Evolutionary conservation across 1,140 invertebrate genomes (phyloP), one percentile per base, ranked within the genome.

Genomic region (Drosophila miranda): DNA sequence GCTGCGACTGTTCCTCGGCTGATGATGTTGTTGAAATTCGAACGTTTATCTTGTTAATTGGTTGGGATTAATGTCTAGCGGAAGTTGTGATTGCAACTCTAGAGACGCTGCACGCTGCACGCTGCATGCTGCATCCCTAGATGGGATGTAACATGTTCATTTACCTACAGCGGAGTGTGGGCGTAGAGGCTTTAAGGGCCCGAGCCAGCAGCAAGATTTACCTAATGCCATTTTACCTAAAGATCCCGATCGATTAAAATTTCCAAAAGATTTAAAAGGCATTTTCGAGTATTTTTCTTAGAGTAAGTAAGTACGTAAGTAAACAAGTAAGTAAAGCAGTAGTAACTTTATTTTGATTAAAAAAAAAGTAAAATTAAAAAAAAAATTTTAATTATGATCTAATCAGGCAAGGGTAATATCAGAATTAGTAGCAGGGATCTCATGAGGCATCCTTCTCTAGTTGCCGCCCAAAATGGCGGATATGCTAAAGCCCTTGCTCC

Each of bases 31-130:
- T 86, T 76, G 81, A 86, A 86, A 86, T 73, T 84, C 78, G 76
- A 86, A 75, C 82, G 81, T 86, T 86, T 86, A 87, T 81, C 82
- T 86, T 87, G 82, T 87, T 81, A 86, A 87, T 86, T 86, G 82
- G 61, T 78, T 81, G 78, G 82, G 82, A 86, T 86, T 87, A 86
- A 86, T 87, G 81, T 87, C 78, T 78, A 66, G 82, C 81, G 81
- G 81, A 86, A 86, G 81, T 86, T 81, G 81, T 86, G 81, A 86
- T 86, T 87, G 80, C 53, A 56, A 46, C 49, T 63, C 54, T 38
- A 11, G 51, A 75, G 80, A 84, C 59, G 51, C 41, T 50, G 74
- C 74, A 56, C 64, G 81, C 80, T 81, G 81, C 75, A 74, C 57
- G 52, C 11, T 11, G 58, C 61, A 58, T 52, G 3, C 23, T 0